Evolutionary conservation across 2,113 vertebrate genomes (phyloP).

Genomic region (Rhea pennata): DNA sequence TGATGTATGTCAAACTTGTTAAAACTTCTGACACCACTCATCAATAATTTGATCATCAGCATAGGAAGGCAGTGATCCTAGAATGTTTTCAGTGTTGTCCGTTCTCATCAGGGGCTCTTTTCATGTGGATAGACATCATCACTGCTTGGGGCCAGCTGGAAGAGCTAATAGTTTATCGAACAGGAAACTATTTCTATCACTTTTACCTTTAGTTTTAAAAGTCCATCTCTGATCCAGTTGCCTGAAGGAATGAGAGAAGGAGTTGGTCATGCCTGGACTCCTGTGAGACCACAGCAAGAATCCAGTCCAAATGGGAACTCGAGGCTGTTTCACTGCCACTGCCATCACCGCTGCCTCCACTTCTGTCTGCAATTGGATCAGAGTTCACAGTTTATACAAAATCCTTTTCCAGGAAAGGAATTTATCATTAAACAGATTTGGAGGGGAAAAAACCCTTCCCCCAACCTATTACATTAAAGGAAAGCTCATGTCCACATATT

Average conservation of each 20-base stretch:
- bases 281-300: not conserved
- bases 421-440: not conserved
- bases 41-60: not conserved
- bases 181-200: not conserved
- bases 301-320: not conserved
- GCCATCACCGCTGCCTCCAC: not conserved
- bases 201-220: not conserved
- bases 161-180: not conserved
- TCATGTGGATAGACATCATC: not conserved
- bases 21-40: not conserved
- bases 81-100: not conserved
- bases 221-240: not conserved
- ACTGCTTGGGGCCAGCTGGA: not conserved
- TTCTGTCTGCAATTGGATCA: not conserved
- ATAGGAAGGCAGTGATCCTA: not conserved
- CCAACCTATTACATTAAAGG: not conserved
- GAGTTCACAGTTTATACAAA: not conserved
- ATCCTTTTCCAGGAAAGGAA: not conserved
- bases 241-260: not conserved
- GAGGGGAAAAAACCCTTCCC: not conserved
- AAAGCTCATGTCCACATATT: not conserved
- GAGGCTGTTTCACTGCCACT: not conserved
- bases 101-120: fast-evolving
- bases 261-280: not conserved
- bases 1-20: fast-evolving